Evolutionary conservation across 2,888 invertebrate species (phyloP), one percentile per base, ranked within the genome.

Genomic region (Papilio gigon): DNA sequence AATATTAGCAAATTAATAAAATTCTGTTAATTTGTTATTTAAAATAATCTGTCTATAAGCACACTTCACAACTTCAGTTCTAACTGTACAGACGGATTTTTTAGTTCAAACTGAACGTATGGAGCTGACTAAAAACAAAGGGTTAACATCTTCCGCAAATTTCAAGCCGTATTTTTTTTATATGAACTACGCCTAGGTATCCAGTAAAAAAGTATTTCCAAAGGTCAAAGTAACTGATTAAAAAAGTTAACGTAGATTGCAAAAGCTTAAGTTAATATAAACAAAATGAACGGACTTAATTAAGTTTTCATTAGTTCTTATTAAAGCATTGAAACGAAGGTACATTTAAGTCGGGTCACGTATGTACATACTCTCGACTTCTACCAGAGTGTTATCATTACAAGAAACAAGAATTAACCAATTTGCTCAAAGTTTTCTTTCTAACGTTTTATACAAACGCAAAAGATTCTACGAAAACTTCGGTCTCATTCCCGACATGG

Each of bases 351-450:
- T 56, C 53, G 0, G 5, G 17, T 30, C 53, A 56, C 53, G 53
- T 56, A n/a, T 56, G 30, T 30, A 17, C 27, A 47, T 12, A 11
- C 12, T 22, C 47, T 50, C 4, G 3, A 22, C 22, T 50, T 17
- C 53, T 30, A 30, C 1, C 17, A 9, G 30, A 56, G 30, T 17
- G 53, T 56, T 56, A 17, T 30, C 53, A 30, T 56, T 56, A 56
- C 5, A 56, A 56, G 30, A 30, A 56, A 12, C 27, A 27, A 56
- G 30, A 56, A 56, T 56, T 56, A 56, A 30, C 27, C n/a, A 30
- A 56, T 56, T 56, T 56, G 53, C 17, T 56, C 30, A 3, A 56
- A 56, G 30, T 30, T 56, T 50, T 30, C 53, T 56, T 56, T 9
- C 30, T 56, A 56, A 56, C 9, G 37, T 37, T 37, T 30, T 12